Conservation (phyloP, 2,797 vertebrate species). For the Phrynocephalus guinanensis region DNA sequence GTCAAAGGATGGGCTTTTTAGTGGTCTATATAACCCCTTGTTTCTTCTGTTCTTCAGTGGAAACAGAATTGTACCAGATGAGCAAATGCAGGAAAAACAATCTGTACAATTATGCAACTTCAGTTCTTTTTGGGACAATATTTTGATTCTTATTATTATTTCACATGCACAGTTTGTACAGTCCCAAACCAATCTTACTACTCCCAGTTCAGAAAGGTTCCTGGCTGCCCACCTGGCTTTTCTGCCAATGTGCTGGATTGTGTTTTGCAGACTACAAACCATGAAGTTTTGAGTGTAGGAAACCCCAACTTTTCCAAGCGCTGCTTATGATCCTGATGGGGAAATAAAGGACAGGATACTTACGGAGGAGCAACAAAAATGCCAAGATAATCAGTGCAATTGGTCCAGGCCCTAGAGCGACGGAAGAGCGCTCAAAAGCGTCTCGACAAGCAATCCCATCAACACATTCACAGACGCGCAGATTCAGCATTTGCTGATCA, state of each 20-base stretch:
- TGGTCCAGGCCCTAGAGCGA: constrained; percentile 74
- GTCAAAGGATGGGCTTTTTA: not conserved
- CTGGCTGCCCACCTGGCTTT: not conserved
- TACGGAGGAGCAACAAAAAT: constrained; percentile 78
- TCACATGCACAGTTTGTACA: not conserved
- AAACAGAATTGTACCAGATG: not conserved
- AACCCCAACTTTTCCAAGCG: not conserved
- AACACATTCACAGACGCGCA: constrained; percentile 73
- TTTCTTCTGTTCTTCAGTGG: not conserved
- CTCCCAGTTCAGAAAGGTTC: not conserved
- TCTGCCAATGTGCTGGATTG: not conserved
- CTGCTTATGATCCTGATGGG: not conserved
- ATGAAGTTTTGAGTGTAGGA: no score
- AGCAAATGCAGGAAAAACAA: not conserved
- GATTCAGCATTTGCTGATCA: constrained; percentile 65
- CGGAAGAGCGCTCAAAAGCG: fast-evolving
- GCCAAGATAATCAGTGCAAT: constrained; percentile 78
- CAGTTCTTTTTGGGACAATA: not conserved
- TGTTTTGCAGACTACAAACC: constrained; percentile 25
- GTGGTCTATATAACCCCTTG: no score
- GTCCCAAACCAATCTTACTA: not conserved
- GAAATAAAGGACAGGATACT: constrained; percentile 61
- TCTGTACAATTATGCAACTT: not conserved
- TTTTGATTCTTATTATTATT: constrained; percentile 1
- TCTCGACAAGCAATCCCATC: constrained; percentile 45